Evolutionary conservation across 2,888 invertebrate genomes (phyloP).

Genomic region (Sarcophaga rosellei): DNA sequence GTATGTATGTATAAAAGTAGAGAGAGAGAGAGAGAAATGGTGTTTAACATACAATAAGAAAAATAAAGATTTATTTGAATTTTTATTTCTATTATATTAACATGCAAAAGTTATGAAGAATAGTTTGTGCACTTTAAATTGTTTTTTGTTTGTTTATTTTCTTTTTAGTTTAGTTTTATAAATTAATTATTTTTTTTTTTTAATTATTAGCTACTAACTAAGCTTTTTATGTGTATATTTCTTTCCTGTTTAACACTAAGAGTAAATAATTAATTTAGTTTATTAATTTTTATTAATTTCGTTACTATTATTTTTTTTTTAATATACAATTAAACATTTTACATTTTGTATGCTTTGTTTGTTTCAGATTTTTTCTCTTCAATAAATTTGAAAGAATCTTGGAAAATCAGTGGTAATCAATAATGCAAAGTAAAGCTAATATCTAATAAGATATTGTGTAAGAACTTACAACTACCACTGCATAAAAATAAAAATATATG

Average conservation of each 20-base stretch:
- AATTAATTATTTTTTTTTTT: conserved; percentile 46
- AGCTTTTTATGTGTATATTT: conserved; percentile 64
- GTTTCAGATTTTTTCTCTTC: conserved; percentile 19
- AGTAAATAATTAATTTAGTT: conserved; percentile 45
- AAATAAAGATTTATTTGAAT: conserved; percentile 38
- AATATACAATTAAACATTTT: conserved; percentile 72
- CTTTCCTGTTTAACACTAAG: conserved; percentile 59
- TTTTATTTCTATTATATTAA: conserved; percentile 23
- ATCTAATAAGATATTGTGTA: too few relatives aligned
- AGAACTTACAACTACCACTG: too few relatives aligned
- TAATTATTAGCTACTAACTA: conserved; percentile 78
- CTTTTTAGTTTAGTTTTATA: conserved; percentile 26
- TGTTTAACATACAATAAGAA: conserved; percentile 52
- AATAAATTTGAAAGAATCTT: not conserved
- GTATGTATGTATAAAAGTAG: not conserved
- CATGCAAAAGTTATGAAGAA: conserved; percentile 40
- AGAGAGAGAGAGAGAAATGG: not conserved
- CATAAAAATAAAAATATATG: too few relatives aligned
- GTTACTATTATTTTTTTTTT: conserved; percentile 47
- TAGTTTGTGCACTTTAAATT: conserved; percentile 53
- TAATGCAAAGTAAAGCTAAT: too few relatives aligned
- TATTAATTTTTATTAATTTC: conserved; percentile 28
- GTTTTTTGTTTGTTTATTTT: too few relatives aligned
- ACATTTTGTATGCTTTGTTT: conserved; percentile 61
- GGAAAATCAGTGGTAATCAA: too few relatives aligned